phyloP scores from a whole-genome alignment of 2,113 vertebrate species.

The Spheniscus mendiculus region DNA sequence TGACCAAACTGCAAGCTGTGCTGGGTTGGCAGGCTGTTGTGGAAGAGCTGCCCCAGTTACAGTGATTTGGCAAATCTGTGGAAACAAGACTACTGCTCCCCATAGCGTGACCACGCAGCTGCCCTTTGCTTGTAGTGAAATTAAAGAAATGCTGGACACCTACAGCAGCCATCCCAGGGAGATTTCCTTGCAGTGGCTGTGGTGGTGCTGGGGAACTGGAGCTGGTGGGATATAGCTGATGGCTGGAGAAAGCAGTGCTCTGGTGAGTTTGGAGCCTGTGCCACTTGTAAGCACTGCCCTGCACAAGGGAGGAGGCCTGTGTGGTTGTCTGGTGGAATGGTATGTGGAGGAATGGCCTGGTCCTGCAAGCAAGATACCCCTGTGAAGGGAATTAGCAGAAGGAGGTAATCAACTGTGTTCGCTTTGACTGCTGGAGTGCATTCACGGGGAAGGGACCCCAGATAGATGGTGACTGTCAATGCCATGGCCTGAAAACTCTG shows the following conservation, averaged over 20 bases:
- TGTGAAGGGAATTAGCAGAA: background rate
- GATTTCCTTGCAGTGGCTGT: background rate
- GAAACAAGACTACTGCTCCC: background rate
- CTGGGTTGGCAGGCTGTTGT: background rate
- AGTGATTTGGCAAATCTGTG: background rate
- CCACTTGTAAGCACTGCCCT: background rate
- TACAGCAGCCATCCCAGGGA: background rate
- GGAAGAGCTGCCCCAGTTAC: background rate
- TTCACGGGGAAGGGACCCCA: background rate
- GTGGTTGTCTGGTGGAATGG: background rate
- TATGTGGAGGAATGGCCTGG: background rate
- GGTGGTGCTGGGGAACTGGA: background rate
- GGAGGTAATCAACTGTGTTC: background rate
- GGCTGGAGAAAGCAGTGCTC: background rate
- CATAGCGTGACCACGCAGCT: accelerated
- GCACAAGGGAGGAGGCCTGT: background rate
- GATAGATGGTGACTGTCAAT: background rate
- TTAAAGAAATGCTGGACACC: background rate
- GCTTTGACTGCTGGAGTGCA: background rate
- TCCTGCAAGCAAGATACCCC: background rate
- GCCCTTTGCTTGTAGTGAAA: background rate
- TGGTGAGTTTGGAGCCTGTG: background rate
- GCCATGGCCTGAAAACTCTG: background rate
- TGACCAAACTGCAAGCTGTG: background rate
- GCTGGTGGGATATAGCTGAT: background rate